Base-by-base conservation (phyloP, 2,797 vertebrate species). In the Dendrocincla fuliginosa region DNA sequence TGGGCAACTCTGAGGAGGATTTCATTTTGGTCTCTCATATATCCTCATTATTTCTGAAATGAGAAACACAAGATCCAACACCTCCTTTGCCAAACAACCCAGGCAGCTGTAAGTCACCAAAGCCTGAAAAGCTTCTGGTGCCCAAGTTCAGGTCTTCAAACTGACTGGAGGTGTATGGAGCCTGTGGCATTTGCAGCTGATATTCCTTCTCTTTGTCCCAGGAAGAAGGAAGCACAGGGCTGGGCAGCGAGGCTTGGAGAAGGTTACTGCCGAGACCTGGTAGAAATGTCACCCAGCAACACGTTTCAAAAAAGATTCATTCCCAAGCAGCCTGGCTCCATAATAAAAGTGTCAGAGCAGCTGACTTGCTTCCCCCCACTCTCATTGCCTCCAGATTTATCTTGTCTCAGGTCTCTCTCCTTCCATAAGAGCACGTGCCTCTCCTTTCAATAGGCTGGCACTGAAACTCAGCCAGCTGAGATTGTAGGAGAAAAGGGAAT, bases 301-400 rank as follows among this genome's bases (percentile, higher is more conserved):
- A 75, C 17, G 4, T 76, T 82, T 67, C 76, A 69, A 95, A 67
- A 92, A 76, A 91, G 76, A 93, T 70, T 94, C 91, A 95, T 94
- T 92, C 88, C 55, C 88, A 63, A 41, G 94, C 76, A 95, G 95
- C 79, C 93, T 76, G 33, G 49, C 41, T 96, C 94, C 76, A 56
- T 73, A 95, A 96, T 91, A 94, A 94, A 96, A 95, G 89, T 64
- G 82, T 92, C 94, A 91, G 61, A 84, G 89, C 61, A 91, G 82
- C 74, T 63, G 85, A 88, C 87, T 87, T 86, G 59, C 89, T 76
- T 90, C 44, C 60, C 80, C 39, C 53, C 32, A 35, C 18, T 60
- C 71, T 89, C 87, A 76, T 1, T 84, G 83, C 85, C 84, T 95
- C 76, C 85, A 94, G 86, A 91, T 93, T 95, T 94, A 92, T 94